Evolutionary conservation across 1,140 invertebrate genomes (phyloP).

Genomic region (Lysiphlebus fabarum): DNA sequence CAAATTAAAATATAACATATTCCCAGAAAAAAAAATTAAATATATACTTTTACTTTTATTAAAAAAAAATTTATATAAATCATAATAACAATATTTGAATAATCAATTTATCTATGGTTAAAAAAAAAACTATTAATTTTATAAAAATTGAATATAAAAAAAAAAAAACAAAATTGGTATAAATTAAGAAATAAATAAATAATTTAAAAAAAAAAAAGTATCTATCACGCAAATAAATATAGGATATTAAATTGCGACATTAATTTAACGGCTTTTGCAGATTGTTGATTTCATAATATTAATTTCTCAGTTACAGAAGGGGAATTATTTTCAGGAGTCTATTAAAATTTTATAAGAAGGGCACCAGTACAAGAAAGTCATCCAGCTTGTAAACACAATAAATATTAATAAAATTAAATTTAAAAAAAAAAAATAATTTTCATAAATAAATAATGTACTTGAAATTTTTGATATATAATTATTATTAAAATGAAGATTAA

Average conservation of each 20-base stretch:
- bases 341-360: too few species aligned
- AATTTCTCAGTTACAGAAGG: constrained; percentile 1
- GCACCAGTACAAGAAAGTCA: neutral
- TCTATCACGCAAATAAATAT: neutral
- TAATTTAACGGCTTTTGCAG: neutral
- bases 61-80: too few species aligned
- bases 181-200: neutral
- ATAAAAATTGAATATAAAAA: neutral
- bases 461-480: too few species aligned
- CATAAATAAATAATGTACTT: too few species aligned
- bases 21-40: too few species aligned
- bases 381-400: neutral
- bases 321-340: neutral
- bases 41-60: too few species aligned
- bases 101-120: too few species aligned
- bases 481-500: too few species aligned
- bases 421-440: too few species aligned
- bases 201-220: neutral
- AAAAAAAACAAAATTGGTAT: neutral
- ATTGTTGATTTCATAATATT: constrained; percentile 5
- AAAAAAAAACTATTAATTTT: neutral
- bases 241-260: constrained; percentile 3
- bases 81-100: too few species aligned
- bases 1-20: too few species aligned
- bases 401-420: too few species aligned